Evolutionary conservation across 2,797 vertebrate species (phyloP), one percentile per base, ranked within the genome.

Genomic region (Taeniopygia guttata): DNA sequence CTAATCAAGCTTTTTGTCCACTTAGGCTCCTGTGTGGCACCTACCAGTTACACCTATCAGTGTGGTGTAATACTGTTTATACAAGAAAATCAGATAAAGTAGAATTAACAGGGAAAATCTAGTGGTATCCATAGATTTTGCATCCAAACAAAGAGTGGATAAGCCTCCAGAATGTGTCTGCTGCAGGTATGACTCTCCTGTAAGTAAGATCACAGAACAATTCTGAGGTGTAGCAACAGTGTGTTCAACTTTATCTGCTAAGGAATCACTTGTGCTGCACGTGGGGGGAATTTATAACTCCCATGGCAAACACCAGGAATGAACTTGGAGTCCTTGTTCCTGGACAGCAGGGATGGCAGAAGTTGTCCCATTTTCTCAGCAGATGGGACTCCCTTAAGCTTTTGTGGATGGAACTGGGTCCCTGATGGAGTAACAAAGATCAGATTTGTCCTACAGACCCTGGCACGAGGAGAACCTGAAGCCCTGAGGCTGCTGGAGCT

Each of bases 381-480:
- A 89, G 70, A 64, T 51, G 59, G 59, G 62, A 23, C 51, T 81
- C 66, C 36, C n/a, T 54, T 45, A 69, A 48, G 40, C 67, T 76
- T 75, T 67, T 70, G 23, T 51, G 51, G 11, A 2, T 45, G 66
- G 54, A 54, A 52, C 0, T 54, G 56, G 58, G 40, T 63, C 30
- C 60, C 67, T 3, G 3, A 1, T 10, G 60, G 75, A 46, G 42
- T 40, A 16, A 64, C 87, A 30, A 42, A 79, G 58, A 30, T 18
- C 26, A 27, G 16, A 16, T 66, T 30, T 45, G 3, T 74, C 81
- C 52, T 55, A 1, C 10, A 90, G 80, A 43, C 40, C 49, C 46
- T 72, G 23, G 2, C 20, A 45, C 0, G 1, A 80, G 76, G 75
- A 59, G 59, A 4, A 6, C 0, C 0, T 19, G 66, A 51, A 38